These are phyloP conservation scores for Paramormyrops hopkinsi DNA, from an alignment of 2,797 vertebrate species.

Conservation along the genomic window DNA sequence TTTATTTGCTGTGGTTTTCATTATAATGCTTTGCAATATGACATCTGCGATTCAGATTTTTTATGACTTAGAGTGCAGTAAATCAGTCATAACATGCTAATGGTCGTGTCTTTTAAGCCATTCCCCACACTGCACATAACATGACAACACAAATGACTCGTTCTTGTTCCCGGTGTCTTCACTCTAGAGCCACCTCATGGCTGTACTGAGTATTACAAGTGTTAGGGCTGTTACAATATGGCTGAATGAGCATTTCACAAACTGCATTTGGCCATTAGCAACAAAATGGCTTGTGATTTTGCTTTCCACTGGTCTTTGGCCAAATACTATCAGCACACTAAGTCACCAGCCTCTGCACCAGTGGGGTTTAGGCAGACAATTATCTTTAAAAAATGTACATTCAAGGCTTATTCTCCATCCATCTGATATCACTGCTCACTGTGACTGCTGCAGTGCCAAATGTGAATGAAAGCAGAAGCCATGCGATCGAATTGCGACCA, in stretches of 20 bases:
- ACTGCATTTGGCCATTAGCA: neutral
- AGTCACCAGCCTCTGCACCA: neutral
- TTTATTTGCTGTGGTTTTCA: conserved; percentile 49
- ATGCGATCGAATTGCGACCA: neutral
- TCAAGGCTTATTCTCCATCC: neutral
- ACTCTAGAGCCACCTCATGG: neutral
- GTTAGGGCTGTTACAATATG: neutral
- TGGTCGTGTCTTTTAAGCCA: neutral
- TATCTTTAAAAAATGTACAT: neutral
- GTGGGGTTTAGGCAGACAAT: neutral
- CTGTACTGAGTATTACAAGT: neutral
- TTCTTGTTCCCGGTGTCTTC: neutral
- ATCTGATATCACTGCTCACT: neutral
- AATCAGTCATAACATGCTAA: neutral
- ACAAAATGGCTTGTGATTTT: neutral
- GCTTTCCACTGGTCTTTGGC: neutral
- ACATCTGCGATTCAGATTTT: neutral
- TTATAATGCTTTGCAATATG: neutral
- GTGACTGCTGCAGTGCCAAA: neutral
- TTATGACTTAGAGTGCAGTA: neutral
- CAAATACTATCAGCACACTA: neutral
- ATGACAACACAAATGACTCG: neutral
- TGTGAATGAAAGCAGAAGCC: neutral
- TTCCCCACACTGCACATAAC: neutral
- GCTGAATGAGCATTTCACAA: neutral